Percentiles rank a stretch among this genome's conserved stretches.
phyloP scores from a whole-genome alignment of 2,888 invertebrate genomes.

The Drymonia ruficornis region DNA sequence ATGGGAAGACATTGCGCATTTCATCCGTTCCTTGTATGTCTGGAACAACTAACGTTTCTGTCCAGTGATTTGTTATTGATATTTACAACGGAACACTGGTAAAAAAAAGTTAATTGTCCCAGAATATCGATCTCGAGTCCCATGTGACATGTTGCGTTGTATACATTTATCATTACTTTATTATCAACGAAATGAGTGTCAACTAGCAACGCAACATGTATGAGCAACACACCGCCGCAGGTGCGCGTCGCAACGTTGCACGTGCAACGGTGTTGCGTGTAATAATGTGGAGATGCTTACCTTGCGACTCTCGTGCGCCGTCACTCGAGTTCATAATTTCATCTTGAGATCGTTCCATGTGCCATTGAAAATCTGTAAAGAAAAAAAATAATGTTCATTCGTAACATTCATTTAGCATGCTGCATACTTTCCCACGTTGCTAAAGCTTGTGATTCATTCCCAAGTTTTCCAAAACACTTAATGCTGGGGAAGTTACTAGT shows the following conservation, averaged over 20 bases:
- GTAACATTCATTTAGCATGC: background rate
- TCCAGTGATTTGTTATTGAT: constrained; percentile 5
- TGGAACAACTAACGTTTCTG: constrained; percentile 70
- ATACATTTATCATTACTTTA: constrained; percentile 2
- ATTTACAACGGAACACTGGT: constrained; percentile 7
- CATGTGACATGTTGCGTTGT: constrained; percentile 69
- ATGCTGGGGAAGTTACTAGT: too few relatives aligned
- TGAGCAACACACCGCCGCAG: constrained; percentile 39
- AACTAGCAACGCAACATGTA: constrained; percentile 65
- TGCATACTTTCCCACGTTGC: too few relatives aligned
- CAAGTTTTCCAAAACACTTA: too few relatives aligned
- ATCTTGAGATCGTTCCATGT: constrained; percentile 93
- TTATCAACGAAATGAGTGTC: background rate
- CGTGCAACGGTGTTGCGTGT: constrained; percentile 35
- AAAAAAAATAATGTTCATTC: constrained; percentile 20
- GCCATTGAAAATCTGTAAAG: constrained; percentile 93
- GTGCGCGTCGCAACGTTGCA: constrained; percentile 16
- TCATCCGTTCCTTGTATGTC: constrained; percentile 83
- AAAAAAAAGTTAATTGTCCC: constrained; percentile 66
- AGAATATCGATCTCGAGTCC: constrained; percentile 70
- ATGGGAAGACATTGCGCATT: constrained; percentile 86
- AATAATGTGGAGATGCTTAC: constrained; percentile 83
- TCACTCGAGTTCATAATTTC: constrained; percentile 95
- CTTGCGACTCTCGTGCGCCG: constrained; percentile 95
- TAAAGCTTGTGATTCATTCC: background rate